Evolutionary conservation across 2,888 invertebrate species (phyloP).

Genomic region (Dynastes grantii): DNA sequence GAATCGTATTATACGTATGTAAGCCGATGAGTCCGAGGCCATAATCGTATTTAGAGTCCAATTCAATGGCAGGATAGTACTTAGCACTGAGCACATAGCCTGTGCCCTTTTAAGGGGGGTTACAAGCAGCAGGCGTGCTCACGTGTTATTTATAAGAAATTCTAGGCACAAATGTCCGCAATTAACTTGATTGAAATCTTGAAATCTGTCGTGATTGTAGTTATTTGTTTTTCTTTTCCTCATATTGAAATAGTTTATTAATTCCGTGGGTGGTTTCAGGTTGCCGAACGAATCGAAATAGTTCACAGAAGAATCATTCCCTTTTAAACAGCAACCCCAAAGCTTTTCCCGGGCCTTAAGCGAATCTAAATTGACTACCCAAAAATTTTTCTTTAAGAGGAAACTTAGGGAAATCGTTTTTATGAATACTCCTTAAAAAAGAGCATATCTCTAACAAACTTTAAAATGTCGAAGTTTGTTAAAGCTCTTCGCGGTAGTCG

Average conservation of each 20-base stretch:
- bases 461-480: constrained; percentile 54
- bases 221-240: constrained; percentile 27
- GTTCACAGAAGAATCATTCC: background rate
- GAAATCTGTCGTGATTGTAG: constrained; percentile 61
- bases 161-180: constrained; percentile 63
- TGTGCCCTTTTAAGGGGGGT: too few species aligned
- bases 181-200: constrained; percentile 59
- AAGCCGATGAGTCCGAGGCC: constrained; percentile 62
- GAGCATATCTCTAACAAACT: constrained; percentile 45
- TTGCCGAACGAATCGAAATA: background rate
- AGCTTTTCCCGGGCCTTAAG: constrained; percentile 45
- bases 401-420: constrained; percentile 51
- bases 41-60: constrained; percentile 58
- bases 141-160: constrained; percentile 53
- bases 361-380: constrained; percentile 59
- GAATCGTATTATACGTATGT: constrained; percentile 62
- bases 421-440: constrained; percentile 59
- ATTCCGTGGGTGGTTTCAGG: constrained; percentile 5
- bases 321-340: too few species aligned
- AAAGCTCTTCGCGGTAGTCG: constrained; percentile 56
- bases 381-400: too few species aligned
- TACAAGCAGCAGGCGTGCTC: too few species aligned
- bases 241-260: constrained; percentile 21
- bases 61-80: constrained; percentile 60
- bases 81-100: constrained; percentile 56